These are phyloP conservation scores for Collichthys lucidus DNA, from an alignment of 2,113 vertebrate species.

Conservation along the genomic window DNA sequence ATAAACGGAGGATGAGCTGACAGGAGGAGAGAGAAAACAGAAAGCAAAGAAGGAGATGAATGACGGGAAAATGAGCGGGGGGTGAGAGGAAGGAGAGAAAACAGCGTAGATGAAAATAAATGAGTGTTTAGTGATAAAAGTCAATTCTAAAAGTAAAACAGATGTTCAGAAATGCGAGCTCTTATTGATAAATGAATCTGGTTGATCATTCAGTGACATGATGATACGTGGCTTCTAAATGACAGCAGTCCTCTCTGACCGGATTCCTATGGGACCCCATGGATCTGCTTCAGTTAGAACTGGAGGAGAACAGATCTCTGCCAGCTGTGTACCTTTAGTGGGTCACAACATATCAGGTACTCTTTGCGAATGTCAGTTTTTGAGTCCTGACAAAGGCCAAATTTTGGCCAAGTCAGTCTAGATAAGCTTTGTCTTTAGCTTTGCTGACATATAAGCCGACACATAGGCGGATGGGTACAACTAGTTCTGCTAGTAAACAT, in stretches of 20 bases:
- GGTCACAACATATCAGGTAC: too few relatives aligned
- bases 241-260: neutral
- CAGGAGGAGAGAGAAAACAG: neutral
- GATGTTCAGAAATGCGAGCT: neutral
- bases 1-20: neutral
- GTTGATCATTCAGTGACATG: neutral
- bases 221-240: neutral
- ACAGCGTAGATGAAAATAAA: neutral
- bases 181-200: neutral
- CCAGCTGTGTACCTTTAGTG: too few relatives aligned
- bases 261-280: neutral
- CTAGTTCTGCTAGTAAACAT: too few relatives aligned
- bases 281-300: neutral
- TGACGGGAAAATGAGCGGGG: neutral
- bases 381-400: too few relatives aligned
- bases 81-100: too few relatives aligned
- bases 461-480: too few relatives aligned
- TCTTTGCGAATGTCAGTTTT: too few relatives aligned
- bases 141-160: constrained; percentile 7
- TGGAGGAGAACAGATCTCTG: too few relatives aligned
- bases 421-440: too few relatives aligned
- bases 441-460: too few relatives aligned
- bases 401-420: too few relatives aligned
- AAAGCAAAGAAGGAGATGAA: neutral
- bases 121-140: accelerated